Conservation (phyloP, 2,797 vertebrate genomes). For the Kryptopterus vitreolus region DNA sequence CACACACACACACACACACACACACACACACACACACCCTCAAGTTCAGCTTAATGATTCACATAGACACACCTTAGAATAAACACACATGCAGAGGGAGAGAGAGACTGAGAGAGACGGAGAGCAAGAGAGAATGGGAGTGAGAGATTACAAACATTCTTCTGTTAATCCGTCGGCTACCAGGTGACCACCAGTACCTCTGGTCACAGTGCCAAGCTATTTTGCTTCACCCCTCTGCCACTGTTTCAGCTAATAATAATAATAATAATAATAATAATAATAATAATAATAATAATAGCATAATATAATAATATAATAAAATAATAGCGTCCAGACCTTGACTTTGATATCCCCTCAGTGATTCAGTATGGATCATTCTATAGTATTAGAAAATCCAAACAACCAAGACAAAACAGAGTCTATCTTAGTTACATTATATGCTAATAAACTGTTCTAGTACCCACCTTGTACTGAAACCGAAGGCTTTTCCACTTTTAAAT, state of each 20-base stretch:
- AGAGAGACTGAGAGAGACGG: background rate
- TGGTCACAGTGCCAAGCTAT: background rate
- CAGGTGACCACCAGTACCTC: background rate
- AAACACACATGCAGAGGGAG: background rate
- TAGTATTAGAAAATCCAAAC: background rate
- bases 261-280: no score
- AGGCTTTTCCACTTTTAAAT: no score
- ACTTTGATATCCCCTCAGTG: background rate
- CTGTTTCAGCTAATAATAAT: no score
- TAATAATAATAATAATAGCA: no score
- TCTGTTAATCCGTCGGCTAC: background rate
- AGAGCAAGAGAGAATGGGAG: no score
- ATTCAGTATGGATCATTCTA: background rate
- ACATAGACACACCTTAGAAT: conserved; percentile 39
- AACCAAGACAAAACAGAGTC: background rate
- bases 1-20: background rate
- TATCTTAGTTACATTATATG: no score
- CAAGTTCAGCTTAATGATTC: conserved; percentile 33
- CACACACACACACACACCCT: conserved; percentile 4
- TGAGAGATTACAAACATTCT: background rate
- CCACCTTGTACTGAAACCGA: no score
- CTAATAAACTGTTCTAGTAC: no score
- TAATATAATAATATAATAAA: no score
- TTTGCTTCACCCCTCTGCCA: background rate
- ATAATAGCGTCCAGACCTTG: background rate